Percentiles rank a stretch among this genome's conserved stretches.
Evolutionary conservation across 2,888 invertebrate genomes (phyloP).

Genomic region (Chydorus sphaericus): DNA sequence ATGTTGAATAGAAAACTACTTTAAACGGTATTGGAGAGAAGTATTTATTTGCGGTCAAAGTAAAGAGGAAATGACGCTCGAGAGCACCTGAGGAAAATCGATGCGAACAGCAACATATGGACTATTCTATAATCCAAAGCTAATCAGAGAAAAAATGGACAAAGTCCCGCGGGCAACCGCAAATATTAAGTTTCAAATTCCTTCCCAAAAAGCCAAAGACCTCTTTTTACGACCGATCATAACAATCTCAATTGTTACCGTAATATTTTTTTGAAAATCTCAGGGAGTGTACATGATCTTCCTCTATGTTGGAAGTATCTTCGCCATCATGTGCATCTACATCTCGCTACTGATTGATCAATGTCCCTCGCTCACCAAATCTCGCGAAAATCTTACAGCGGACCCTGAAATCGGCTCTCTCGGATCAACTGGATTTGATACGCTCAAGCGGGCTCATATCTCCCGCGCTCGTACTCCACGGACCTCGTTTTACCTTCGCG

Average conservation of each 20-base stretch:
- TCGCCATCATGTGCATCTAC: slow-evolving; percentile 39
- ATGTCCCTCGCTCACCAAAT: slow-evolving; percentile 30
- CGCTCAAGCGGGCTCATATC: slow-evolving; percentile 38
- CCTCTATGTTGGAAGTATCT: slow-evolving; percentile 37
- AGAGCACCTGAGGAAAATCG: no score
- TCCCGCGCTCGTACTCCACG: slow-evolving; percentile 34
- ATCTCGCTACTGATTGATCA: slow-evolving; percentile 38
- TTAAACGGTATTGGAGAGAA: no score
- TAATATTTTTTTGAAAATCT: neutral
- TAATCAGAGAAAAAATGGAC: neutral
- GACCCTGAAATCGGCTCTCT: slow-evolving; percentile 35
- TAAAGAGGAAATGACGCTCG: no score
- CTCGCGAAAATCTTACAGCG: slow-evolving; percentile 20
- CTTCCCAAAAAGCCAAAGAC: no score
- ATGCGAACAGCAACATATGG: no score
- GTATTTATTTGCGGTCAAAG: no score
- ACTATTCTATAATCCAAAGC: no score
- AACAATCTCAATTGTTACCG: neutral
- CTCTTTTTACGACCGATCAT: no score
- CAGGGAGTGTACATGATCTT: slow-evolving; percentile 38
- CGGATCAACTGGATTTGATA: slow-evolving; percentile 36
- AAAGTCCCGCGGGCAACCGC: no score
- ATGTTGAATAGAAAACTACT: no score
- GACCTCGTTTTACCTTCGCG: slow-evolving; percentile 38
- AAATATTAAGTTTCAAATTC: no score